phyloP scores from a whole-genome alignment of 2,888 invertebrate species.

The Tupiocoris notatus region DNA sequence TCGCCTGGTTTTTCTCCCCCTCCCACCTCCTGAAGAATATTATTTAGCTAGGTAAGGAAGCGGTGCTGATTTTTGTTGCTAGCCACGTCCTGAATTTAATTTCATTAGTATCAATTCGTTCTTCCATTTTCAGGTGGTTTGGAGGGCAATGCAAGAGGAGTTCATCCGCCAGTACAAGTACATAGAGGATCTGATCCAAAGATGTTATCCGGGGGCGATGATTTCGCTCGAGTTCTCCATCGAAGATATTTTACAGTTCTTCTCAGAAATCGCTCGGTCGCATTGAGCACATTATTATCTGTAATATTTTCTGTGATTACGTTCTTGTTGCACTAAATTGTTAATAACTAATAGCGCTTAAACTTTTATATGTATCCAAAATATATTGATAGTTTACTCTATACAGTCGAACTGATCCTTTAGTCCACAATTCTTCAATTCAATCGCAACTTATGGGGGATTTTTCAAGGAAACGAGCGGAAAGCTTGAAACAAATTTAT shows the following conservation, averaged over 20 bases:
- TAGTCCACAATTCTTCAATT: too few species aligned
- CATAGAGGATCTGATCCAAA: constrained; percentile 86
- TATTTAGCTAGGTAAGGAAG: constrained; percentile 36
- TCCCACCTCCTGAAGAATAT: background rate
- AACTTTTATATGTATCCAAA: too few species aligned
- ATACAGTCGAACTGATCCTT: too few species aligned
- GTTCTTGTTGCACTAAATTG: background rate
- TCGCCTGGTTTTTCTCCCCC: too few species aligned
- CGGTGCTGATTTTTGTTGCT: too few species aligned
- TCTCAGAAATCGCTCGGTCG: constrained; percentile 96
- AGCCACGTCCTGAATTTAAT: too few species aligned
- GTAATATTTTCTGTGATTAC: background rate
- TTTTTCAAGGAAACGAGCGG: background rate
- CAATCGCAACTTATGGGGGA: too few species aligned
- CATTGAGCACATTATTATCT: constrained; percentile 60
- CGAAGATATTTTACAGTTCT: constrained; percentile 91
- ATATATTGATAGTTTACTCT: too few species aligned
- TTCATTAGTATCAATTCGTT: too few species aligned
- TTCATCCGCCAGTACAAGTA: constrained; percentile 94
- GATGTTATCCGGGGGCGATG: constrained; percentile 95
- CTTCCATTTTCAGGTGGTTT: constrained; percentile 73
- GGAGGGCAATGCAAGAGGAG: constrained; percentile 99
- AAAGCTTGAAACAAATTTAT: background rate
- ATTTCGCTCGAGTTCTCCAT: constrained; percentile 92
- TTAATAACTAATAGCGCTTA: too few species aligned